Base-by-base conservation (phyloP, 2,113 vertebrate species). In the Lipophrys pholis region DNA sequence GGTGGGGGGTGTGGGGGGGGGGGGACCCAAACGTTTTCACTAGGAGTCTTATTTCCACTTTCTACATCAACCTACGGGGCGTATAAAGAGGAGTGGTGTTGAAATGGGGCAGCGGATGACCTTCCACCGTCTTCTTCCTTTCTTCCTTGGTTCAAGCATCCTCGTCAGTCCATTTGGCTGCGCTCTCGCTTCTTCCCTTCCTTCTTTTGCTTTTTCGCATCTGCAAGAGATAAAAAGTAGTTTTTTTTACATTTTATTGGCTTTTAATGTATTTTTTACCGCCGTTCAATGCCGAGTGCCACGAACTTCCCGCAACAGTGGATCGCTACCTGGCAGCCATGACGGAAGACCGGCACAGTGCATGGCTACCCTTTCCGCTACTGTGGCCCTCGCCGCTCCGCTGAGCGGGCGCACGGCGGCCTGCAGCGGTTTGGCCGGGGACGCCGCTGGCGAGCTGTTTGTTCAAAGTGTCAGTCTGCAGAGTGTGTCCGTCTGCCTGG, bases 101-200 rank as follows among this genome's bases (percentile, higher is more conserved):
- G 82, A 70, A 70, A 74, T 12, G 40, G 74, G 73, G 57, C 53
- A 49, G 67, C 21, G 48, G 36, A 55, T 56, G 0, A 62, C n/a
- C 40, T 30, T 61, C 53, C 48, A 11, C 55, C 59, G 62, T 73
- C 70, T 52, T 78, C 67, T 49, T 70, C 65, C 72, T 59, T 6
- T 46, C 68, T 56, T 65, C 42, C 1, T 14, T 0, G 38, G 35
- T 48, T 59, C 45, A 30, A 67, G 60, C 66, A 6, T 6, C 79
- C 12, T 49, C 76, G 10, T 90, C 89, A 89, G 87, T 94, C 91
- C 88, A 85, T 85, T 49, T 86, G 92, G 71, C 86, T 60, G 58
- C 93, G 91, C 6, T 94, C 93, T 84, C 92, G 92, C 84, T 94
- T 94, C 89, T 92, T 93, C 11, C 90, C 90, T 11, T 93, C 93